Conservation (phyloP, 2,797 vertebrate genomes). For the Pitangus sulphuratus region DNA sequence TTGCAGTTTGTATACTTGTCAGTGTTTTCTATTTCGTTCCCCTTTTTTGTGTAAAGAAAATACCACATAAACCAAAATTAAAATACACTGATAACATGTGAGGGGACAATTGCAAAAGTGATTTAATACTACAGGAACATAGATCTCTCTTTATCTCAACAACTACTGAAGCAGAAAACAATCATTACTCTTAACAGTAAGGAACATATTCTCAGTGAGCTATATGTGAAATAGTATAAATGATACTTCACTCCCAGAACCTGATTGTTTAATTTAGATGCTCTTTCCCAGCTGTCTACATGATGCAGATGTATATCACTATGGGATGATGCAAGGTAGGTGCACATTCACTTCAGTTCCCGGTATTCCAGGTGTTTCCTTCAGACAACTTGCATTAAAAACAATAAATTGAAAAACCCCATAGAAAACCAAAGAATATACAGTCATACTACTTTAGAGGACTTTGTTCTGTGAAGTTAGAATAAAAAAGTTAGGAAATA, state of each 20-base stretch:
- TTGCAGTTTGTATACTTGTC: not conserved
- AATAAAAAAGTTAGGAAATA: not conserved
- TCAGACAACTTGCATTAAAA: not conserved
- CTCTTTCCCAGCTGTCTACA: not conserved
- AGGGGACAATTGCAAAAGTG: not conserved
- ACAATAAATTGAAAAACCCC: accelerated
- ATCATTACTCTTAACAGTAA: not conserved
- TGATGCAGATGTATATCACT: not conserved
- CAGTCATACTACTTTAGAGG: not conserved
- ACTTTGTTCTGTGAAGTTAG: not conserved
- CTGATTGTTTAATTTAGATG: not conserved
- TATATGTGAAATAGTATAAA: not conserved
- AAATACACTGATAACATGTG: not conserved
- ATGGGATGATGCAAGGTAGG: not conserved
- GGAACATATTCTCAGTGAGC: not conserved
- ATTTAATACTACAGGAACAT: not conserved
- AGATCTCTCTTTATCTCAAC: not conserved
- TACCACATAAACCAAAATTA: not conserved
- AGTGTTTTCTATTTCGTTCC: not conserved
- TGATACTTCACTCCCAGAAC: not conserved
- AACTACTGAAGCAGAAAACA: not conserved
- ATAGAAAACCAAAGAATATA: not conserved
- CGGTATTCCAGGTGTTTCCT: not conserved
- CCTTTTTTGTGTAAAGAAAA: not conserved
- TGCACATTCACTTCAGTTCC: not conserved